These are phyloP conservation scores for Cottoperca gobio DNA, from an alignment of 2,797 vertebrate genomes.

Conservation along the genomic window DNA sequence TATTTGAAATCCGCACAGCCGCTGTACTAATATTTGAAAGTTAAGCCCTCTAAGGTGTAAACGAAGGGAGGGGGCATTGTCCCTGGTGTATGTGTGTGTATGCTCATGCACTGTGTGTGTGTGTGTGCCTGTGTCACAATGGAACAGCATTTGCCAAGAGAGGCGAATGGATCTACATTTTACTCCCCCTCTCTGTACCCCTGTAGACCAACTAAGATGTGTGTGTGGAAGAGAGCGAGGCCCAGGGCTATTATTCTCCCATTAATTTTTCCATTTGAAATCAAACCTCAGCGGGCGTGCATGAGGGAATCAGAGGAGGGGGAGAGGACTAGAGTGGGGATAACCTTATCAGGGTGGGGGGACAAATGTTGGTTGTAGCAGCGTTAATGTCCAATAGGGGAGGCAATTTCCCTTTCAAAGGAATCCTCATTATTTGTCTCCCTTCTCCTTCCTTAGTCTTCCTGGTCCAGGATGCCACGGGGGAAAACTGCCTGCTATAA, in stretches of 20 bases:
- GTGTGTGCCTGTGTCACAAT: conserved; percentile 57
- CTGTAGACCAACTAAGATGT: conserved; percentile 76
- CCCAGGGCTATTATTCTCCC: conserved; percentile 87
- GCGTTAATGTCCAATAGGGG: conserved; percentile 82
- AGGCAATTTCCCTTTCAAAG: conserved; percentile 81
- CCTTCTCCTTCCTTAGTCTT: not conserved
- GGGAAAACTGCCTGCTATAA: conserved; percentile 32
- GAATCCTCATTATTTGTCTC: conserved; percentile 58
- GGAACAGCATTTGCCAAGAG: conserved; percentile 70
- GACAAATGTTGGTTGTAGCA: conserved; percentile 71
- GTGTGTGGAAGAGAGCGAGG: conserved; percentile 73
- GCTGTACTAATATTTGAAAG: conserved; percentile 85
- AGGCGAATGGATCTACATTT: conserved; percentile 72
- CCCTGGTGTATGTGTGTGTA: conserved; percentile 55
- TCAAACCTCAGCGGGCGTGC: conserved; percentile 81
- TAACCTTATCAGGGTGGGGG: conserved; percentile 60
- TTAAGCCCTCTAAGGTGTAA: conserved; percentile 76
- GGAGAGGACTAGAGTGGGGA: conserved; percentile 62
- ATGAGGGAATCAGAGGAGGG: conserved; percentile 70
- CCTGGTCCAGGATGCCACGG: conserved; percentile 7
- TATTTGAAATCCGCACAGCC: conserved; percentile 76
- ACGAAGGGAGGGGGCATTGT: conserved; percentile 33
- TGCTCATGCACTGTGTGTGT: conserved; percentile 23
- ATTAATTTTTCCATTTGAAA: conserved; percentile 92
- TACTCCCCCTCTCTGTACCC: conserved; percentile 55